These are phyloP conservation scores for Brachionus angularis DNA, from an alignment of 1,140 invertebrate species.

Conservation along the genomic window DNA sequence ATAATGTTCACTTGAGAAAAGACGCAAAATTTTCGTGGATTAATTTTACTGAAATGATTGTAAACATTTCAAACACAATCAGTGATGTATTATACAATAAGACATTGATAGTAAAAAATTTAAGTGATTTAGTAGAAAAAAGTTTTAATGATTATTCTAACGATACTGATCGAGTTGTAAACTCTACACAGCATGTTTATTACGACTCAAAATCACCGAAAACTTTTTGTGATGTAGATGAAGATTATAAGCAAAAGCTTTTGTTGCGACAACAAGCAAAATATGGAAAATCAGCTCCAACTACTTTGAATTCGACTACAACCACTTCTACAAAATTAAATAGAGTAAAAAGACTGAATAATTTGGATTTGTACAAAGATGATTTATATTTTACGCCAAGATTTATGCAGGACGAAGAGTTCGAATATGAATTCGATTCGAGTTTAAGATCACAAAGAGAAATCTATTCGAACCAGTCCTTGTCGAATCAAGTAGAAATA, in stretches of 20 bases:
- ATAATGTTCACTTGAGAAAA: background rate
- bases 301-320: background rate
- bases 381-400: constrained; percentile 1
- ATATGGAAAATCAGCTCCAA: too few relatives aligned
- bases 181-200: constrained; percentile 22
- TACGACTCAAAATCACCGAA: constrained; percentile 28
- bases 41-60: constrained; percentile 41
- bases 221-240: constrained; percentile 29
- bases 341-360: background rate
- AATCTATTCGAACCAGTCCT: background rate
- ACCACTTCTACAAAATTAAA: background rate
- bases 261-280: background rate
- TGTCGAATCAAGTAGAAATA: background rate
- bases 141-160: background rate
- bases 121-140: constrained; percentile 25
- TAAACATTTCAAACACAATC: constrained; percentile 28
- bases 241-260: constrained; percentile 5
- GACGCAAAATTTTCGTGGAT: constrained; percentile 39
- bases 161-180: constrained; percentile 30
- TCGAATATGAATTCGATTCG: background rate
- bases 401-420: background rate
- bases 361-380: background rate
- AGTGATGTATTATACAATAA: constrained; percentile 39
- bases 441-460: background rate
- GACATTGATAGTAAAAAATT: constrained; percentile 18